Conservation (phyloP, 2,797 vertebrate genomes). For the Thalassophryne amazonica region DNA sequence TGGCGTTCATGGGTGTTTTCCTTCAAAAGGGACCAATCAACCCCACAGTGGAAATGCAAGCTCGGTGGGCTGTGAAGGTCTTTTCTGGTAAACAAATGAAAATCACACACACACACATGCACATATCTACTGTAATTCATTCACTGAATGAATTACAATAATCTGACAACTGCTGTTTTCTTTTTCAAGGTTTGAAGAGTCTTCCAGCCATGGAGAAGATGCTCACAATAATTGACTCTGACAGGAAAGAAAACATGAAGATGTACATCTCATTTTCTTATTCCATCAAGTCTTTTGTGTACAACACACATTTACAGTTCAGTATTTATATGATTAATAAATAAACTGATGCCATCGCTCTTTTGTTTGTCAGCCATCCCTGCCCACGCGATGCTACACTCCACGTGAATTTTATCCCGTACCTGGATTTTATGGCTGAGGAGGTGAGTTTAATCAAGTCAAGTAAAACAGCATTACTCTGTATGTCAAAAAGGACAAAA, state of each 20-base stretch:
- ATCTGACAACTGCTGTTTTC: background rate
- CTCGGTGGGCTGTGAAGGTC: conserved; percentile 74
- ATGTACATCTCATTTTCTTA: conserved; percentile 38
- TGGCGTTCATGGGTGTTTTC: conserved; percentile 76
- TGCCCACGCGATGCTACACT: conserved; percentile 59
- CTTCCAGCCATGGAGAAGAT: conserved; percentile 67
- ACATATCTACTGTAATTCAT: background rate
- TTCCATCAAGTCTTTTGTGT: background rate
- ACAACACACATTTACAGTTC: background rate
- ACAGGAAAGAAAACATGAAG: conserved; percentile 42
- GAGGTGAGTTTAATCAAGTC: conserved; percentile 59
- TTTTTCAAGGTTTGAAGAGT: conserved; percentile 48
- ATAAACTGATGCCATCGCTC: background rate
- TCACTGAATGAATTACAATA: background rate
- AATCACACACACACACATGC: background rate
- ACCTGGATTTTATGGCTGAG: conserved; percentile 78
- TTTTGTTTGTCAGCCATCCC: conserved; percentile 55
- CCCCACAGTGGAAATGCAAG: conserved; percentile 78
- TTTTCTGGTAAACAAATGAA: conserved; percentile 71
- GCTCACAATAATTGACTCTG: conserved; percentile 51
- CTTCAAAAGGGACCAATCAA: conserved; percentile 66
- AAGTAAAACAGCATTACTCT: background rate
- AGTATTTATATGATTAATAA: background rate
- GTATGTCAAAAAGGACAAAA: background rate
- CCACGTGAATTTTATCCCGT: conserved; percentile 72